Percentiles rank a stretch among this genome's conserved stretches.
phyloP scores from a whole-genome alignment of 2,888 invertebrate genomes.

The Epinotia demarniana region DNA sequence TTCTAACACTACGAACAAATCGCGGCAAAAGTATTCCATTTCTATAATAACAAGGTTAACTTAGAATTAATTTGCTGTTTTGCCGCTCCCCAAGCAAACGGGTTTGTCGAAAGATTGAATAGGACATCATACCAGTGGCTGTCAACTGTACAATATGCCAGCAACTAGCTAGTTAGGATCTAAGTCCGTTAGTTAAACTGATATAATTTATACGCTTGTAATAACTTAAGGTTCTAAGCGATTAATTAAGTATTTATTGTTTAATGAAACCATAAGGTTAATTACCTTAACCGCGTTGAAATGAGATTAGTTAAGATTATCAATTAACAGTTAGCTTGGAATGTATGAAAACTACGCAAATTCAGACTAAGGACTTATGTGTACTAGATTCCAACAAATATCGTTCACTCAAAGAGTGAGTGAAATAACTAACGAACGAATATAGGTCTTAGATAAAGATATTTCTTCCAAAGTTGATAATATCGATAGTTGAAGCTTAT shows the following conservation, averaged over 20 bases:
- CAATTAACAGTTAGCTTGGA: slow-evolving; percentile 46
- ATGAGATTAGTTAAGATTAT: slow-evolving; percentile 79
- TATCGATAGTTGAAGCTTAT: not conserved
- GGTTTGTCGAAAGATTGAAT: not conserved
- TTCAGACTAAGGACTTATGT: not conserved
- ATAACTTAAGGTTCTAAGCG: slow-evolving; percentile 80
- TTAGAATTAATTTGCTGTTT: not conserved
- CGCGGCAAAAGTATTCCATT: not conserved
- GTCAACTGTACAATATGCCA: slow-evolving; percentile 43
- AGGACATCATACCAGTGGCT: not conserved
- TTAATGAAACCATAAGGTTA: slow-evolving; percentile 59
- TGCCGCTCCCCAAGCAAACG: not conserved
- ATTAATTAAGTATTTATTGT: slow-evolving; percentile 79
- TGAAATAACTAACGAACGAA: not conserved
- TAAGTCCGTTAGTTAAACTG: slow-evolving; percentile 69
- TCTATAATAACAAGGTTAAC: not conserved
- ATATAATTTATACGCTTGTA: slow-evolving; percentile 79
- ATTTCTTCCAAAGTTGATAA: not conserved
- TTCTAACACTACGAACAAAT: not conserved
- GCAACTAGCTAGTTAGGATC: slow-evolving; percentile 62
- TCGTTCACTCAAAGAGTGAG: not conserved
- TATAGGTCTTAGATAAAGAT: not conserved
- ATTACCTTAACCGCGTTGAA: slow-evolving; percentile 59
- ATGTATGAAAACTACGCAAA: slow-evolving; percentile 33
- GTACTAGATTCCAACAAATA: too few relatives aligned